Percentiles rank a stretch among this genome's conserved stretches.
Conservation (phyloP, 2,888 invertebrate genomes). For the Germaria angustata region DNA sequence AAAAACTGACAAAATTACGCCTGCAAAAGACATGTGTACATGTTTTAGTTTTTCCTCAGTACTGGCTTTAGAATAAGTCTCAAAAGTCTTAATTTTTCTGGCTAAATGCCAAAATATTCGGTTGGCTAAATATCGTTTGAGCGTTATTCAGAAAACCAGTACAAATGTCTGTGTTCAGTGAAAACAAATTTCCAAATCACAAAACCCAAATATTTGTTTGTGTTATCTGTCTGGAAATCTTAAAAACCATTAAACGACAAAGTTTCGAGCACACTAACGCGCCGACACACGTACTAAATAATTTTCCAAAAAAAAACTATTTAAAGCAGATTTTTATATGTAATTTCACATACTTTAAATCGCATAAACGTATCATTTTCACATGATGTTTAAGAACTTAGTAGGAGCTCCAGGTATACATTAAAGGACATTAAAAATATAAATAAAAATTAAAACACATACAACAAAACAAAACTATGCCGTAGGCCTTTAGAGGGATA, state of each 20-base stretch:
- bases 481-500: too few species aligned
- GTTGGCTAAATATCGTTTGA: slow-evolving; percentile 1
- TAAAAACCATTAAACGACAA: slow-evolving; percentile 45
- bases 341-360: slow-evolving; percentile 25
- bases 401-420: neutral
- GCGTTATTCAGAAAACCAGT: neutral
- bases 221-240: slow-evolving; percentile 65
- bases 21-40: slow-evolving; percentile 55
- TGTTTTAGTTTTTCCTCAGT: slow-evolving; percentile 9
- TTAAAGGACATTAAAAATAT: too few species aligned
- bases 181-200: slow-evolving; percentile 62
- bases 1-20: slow-evolving; percentile 12
- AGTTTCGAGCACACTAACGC: slow-evolving; percentile 12
- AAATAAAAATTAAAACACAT: too few species aligned
- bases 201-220: slow-evolving; percentile 67
- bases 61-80: slow-evolving; percentile 7
- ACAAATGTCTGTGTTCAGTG: neutral
- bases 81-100: slow-evolving; percentile 56
- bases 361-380: slow-evolving; percentile 21
- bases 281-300: neutral
- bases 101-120: slow-evolving; percentile 47
- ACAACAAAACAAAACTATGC: too few species aligned
- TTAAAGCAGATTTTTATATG: neutral
- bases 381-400: neutral
- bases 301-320: slow-evolving; percentile 9